Evolutionary conservation across 2,888 invertebrate species (phyloP), one percentile per base, ranked within the genome.

Genomic region (Tenthredo distinguenda): DNA sequence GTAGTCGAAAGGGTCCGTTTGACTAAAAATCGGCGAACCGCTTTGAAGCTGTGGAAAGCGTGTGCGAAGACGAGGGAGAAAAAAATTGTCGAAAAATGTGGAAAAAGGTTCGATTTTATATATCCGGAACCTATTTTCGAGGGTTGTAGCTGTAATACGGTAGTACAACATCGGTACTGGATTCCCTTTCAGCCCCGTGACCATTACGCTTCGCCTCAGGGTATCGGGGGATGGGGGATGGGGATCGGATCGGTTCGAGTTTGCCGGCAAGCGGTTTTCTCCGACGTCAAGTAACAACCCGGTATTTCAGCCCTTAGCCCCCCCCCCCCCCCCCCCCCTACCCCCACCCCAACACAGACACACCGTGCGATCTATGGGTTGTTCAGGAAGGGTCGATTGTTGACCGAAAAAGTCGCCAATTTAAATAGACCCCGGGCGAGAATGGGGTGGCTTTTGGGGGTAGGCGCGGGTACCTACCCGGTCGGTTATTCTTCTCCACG

Each of bases 391-490:
- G 92, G 93, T 93, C 93, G 93, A 93, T 93, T 92, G 93, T 93
- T 93, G 93, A 93, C 93, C 93, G 92, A 93, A 93, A 93, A 93
- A 93, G 93, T 93, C 93, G 93, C 93, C 93, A 93, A 93, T 93
- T 93, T 93, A 93, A 93, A 93, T 93, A 90, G 89, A 93, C 93
- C 92, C 91, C 91, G 34, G 89, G 92, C 91, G 89, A 83, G 47
- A 83, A 47, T 55, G 7, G 83, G 71, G 47, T 47, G 71, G 68
- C 47, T 40, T 40, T 40, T 40, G 2, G 43, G 43, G 21, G 43
- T 37, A n/a, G 74, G 74, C 37, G 21, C 6, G 37, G 37, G 26
- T 18, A 12, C 43, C 40, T 58, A 47, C 43, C 43, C 82, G 5
- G 18, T 5, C 68, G 71, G 68, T 68, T 68, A 68, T 47, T 43